Percentiles rank a stretch among this genome's conserved stretches.
These are phyloP conservation scores for Griposia aprilina DNA, from an alignment of 2,888 invertebrate genomes.

Conservation along the genomic window DNA sequence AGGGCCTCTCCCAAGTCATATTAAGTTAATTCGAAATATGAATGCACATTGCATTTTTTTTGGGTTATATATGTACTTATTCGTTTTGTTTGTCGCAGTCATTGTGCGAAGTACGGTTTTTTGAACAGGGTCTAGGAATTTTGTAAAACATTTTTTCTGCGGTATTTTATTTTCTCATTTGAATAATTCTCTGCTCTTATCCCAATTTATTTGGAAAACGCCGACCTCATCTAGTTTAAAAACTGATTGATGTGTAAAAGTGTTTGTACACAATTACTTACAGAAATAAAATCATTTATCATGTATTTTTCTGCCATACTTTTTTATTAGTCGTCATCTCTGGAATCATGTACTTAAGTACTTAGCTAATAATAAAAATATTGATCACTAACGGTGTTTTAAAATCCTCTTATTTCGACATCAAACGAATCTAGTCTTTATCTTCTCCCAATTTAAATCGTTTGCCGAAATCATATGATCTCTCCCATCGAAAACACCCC, in stretches of 20 bases:
- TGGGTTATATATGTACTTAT: not conserved
- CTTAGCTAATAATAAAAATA: not conserved
- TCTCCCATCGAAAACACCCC: slow-evolving; percentile 15
- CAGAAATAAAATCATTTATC: too few relatives aligned
- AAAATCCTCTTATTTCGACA: not conserved
- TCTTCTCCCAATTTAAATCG: not conserved
- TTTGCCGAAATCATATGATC: slow-evolving; percentile 15
- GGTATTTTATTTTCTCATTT: not conserved
- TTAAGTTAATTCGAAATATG: not conserved
- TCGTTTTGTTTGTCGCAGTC: not conserved
- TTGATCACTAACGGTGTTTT: not conserved
- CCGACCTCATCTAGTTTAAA: too few relatives aligned
- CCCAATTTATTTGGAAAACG: not conserved
- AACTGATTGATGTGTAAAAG: too few relatives aligned
- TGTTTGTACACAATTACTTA: too few relatives aligned
- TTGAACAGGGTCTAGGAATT: not conserved
- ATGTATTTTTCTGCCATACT: not conserved
- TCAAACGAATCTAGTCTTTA: slow-evolving; percentile 28
- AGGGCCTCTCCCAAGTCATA: not conserved
- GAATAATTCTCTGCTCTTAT: not conserved
- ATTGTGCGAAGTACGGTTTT: not conserved
- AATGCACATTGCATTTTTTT: not conserved
- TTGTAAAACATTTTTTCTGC: not conserved
- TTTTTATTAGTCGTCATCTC: not conserved
- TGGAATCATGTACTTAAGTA: not conserved